phyloP scores from a whole-genome alignment of 2,113 vertebrate species.

The Ceyx melanurus region DNA sequence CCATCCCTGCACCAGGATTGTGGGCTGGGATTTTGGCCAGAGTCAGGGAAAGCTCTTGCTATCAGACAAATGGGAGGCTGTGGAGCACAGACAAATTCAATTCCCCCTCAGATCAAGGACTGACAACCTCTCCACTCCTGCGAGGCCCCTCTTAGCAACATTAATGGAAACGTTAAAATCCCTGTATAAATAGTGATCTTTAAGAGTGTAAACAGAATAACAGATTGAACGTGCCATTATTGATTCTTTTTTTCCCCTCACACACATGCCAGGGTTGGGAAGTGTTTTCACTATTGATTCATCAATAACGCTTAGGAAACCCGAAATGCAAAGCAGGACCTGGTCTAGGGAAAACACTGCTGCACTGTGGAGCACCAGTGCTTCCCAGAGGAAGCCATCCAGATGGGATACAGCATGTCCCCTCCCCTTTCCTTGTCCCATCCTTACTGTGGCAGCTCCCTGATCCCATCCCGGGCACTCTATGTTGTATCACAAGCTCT shows the following conservation, averaged over 20 bases:
- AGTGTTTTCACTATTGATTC: neutral
- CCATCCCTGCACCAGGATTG: neutral
- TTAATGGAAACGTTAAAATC: neutral
- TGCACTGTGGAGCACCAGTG: neutral
- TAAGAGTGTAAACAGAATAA: neutral
- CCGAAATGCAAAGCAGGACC: neutral
- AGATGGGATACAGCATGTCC: neutral
- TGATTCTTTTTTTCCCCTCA: neutral
- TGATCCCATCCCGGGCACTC: neutral
- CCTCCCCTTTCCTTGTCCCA: neutral
- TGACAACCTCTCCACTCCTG: neutral
- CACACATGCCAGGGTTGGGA: neutral
- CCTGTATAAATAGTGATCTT: conserved; percentile 3
- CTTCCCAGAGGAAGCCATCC: rapidly evolving
- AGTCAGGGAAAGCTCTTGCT: neutral
- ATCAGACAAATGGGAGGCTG: neutral
- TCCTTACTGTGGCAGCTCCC: neutral
- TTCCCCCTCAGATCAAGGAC: neutral
- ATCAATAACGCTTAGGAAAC: conserved; percentile 22
- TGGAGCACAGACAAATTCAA: neutral
- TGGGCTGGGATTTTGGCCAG: neutral
- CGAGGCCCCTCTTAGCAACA: neutral
- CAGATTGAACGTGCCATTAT: neutral
- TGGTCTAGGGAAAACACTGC: neutral
- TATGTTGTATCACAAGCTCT: neutral